Evolutionary conservation across 64 coral and sea anemone species (phyloP).

Genomic region (Exaiptasia diaphana): DNA sequence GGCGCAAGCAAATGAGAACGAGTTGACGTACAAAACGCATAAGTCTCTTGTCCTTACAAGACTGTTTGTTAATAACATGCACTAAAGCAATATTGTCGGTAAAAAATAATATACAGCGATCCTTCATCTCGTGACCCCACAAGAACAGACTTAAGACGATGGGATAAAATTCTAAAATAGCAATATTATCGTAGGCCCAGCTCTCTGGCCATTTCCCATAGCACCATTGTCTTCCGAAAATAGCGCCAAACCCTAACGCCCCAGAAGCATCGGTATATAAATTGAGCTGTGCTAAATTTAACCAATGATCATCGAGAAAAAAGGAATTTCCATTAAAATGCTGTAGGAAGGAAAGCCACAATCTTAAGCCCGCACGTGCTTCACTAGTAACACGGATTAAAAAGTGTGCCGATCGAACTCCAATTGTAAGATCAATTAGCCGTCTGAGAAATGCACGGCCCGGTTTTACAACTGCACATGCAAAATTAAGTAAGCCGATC

Average conservation of each 20-base stretch:
- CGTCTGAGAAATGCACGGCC: not conserved
- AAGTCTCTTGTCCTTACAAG: constrained; percentile 22
- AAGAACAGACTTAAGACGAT: constrained; percentile 8
- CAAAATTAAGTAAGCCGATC: not conserved
- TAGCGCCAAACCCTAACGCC: constrained; percentile 32
- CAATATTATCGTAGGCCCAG: constrained; percentile 39
- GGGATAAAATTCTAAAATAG: constrained; percentile 24
- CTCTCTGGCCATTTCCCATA: constrained; percentile 48
- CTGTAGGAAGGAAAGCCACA: constrained; percentile 2
- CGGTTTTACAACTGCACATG: not conserved
- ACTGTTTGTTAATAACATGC: constrained; percentile 34
- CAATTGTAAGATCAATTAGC: not conserved
- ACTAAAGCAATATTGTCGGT: constrained; percentile 54
- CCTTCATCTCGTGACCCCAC: constrained; percentile 4
- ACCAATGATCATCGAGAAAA: not conserved
- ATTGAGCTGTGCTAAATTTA: not conserved
- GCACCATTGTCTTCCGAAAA: constrained; percentile 55
- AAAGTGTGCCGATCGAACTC: not conserved
- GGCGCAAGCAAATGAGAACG: constrained; percentile 31
- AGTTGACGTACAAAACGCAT: constrained; percentile 47
- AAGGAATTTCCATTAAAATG: constrained; percentile 17
- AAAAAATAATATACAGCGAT: constrained; percentile 44
- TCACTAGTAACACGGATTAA: not conserved
- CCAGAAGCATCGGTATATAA: constrained; percentile 19
- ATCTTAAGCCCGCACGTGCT: not conserved